Conservation (phyloP, 2,797 vertebrate genomes). For the Gymnothorax javanicus region DNA sequence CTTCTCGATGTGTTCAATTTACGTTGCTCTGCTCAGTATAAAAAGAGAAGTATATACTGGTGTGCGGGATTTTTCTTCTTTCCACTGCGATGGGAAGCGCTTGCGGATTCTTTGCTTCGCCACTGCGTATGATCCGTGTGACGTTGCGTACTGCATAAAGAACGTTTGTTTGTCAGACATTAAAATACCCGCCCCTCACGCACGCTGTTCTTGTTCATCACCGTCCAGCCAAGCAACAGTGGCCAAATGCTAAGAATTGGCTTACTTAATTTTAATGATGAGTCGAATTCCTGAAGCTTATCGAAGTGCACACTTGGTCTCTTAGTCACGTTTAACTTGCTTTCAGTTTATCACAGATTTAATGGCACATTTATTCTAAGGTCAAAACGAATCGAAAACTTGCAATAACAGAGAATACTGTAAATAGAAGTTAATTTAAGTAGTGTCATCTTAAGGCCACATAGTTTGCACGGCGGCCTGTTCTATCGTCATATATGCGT, state of each 20-base stretch:
- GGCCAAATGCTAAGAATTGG: background rate
- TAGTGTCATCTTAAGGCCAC: background rate
- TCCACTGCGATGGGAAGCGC: constrained; percentile 45
- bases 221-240: background rate
- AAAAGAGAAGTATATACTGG: constrained; percentile 26
- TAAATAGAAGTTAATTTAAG: background rate
- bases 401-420: background rate
- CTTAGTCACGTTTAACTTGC: background rate
- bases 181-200: constrained; percentile 41
- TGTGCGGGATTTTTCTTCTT: constrained; percentile 44
- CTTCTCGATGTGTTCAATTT: constrained; percentile 34
- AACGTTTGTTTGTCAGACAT: constrained; percentile 54
- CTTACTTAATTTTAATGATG: background rate
- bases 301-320: background rate
- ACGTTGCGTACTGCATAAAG: constrained; percentile 59
- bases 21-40: constrained; percentile 42
- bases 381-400: background rate
- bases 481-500: too few species aligned
- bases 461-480: too few species aligned
- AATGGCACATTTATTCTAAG: background rate
- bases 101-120: constrained; percentile 41
- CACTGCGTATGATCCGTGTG: constrained; percentile 58
- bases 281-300: background rate
- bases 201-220: constrained; percentile 6
- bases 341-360: background rate